These are phyloP conservation scores for Mus minutoides DNA, from an alignment of 2,797 vertebrate species.

Conservation along the genomic window DNA sequence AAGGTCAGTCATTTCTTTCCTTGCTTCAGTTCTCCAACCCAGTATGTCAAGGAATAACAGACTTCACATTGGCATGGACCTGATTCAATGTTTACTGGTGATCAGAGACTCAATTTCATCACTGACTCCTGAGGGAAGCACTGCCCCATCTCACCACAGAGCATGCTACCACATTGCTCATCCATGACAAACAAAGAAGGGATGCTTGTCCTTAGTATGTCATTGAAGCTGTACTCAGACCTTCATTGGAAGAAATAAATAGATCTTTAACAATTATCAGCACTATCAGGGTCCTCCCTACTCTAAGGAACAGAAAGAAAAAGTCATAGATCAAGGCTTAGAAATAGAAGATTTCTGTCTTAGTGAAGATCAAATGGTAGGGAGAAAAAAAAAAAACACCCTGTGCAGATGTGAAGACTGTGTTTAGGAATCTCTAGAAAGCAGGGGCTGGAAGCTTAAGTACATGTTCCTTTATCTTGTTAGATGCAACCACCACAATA, in stretches of 20 bases:
- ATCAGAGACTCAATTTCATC: background rate
- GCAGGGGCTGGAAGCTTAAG: background rate
- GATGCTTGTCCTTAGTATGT: rapidly evolving
- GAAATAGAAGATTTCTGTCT: background rate
- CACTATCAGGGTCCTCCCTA: background rate
- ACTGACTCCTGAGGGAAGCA: background rate
- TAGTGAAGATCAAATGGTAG: background rate
- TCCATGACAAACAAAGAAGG: background rate
- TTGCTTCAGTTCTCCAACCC: background rate
- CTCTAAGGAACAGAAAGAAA: background rate
- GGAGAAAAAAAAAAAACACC: background rate
- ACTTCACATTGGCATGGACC: background rate
- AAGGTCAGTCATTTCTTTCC: background rate
- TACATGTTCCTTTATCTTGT: background rate
- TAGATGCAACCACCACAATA: background rate
- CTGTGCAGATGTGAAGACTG: background rate
- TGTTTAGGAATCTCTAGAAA: background rate
- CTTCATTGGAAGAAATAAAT: rapidly evolving
- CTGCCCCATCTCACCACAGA: background rate
- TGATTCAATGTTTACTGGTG: background rate
- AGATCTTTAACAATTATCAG: background rate
- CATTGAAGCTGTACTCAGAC: background rate
- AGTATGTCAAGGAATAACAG: background rate
- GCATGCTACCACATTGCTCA: background rate
- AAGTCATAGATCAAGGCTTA: background rate